phyloP scores from a whole-genome alignment of 2,888 invertebrate genomes.

The Orchesellides sinensis region DNA sequence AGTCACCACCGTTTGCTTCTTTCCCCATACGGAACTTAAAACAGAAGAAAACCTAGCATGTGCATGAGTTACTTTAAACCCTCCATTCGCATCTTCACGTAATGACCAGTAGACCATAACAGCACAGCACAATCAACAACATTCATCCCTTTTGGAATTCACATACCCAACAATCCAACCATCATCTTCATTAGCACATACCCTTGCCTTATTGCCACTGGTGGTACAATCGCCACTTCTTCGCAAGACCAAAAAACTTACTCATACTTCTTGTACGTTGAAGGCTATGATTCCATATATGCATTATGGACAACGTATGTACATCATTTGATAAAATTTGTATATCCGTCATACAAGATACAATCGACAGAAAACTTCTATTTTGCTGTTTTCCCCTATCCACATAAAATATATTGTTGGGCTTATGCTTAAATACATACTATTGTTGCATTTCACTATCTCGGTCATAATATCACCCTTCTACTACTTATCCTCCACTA shows the following conservation, averaged over 20 bases:
- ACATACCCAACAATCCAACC: too few relatives aligned
- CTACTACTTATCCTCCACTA: neutral
- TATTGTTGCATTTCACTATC: neutral
- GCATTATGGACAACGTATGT: too few relatives aligned
- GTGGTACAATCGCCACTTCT: neutral
- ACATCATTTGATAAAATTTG: neutral
- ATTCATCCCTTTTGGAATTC: too few relatives aligned
- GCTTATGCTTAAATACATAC: too few relatives aligned
- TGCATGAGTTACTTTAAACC: too few relatives aligned
- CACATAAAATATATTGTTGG: too few relatives aligned
- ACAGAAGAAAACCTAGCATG: neutral
- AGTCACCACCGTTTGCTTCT: neutral
- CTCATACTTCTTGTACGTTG: neutral
- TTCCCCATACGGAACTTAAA: neutral
- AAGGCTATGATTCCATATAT: neutral
- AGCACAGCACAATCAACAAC: neutral
- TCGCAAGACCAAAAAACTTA: neutral
- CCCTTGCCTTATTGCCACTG: neutral
- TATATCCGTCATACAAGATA: neutral
- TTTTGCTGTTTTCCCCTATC: neutral
- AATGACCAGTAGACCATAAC: slow-evolving; percentile 6
- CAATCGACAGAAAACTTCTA: neutral
- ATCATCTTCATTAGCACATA: neutral
- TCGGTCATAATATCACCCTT: neutral
- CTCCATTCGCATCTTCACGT: too few relatives aligned